Evolutionary conservation across 2,113 vertebrate species (phyloP).

Genomic region (Muscicapa adusta): DNA sequence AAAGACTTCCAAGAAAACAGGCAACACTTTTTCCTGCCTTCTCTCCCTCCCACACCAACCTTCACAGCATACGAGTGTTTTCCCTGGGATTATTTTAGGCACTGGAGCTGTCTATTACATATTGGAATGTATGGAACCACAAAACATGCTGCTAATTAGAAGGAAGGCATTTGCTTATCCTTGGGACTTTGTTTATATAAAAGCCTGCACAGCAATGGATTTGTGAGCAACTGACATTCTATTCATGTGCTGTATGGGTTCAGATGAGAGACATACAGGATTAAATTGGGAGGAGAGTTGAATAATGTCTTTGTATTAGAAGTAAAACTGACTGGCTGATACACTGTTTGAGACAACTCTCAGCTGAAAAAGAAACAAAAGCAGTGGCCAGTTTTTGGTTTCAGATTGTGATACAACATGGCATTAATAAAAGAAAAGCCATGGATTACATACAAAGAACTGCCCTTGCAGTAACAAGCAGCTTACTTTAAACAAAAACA

Average conservation of each 20-base stretch:
- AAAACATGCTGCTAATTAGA: slow-evolving; percentile 44
- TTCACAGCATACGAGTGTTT: background rate
- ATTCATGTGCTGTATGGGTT: background rate
- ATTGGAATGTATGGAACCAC: slow-evolving; percentile 35
- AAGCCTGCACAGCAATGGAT: background rate
- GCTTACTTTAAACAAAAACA: background rate
- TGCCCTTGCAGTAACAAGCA: background rate
- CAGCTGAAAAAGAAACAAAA: background rate
- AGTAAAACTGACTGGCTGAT: background rate
- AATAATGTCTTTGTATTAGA: background rate
- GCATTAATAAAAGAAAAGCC: background rate
- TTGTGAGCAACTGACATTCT: slow-evolving; percentile 11
- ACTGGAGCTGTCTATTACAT: background rate
- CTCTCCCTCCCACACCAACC: background rate
- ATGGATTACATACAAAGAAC: background rate
- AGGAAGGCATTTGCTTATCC: slow-evolving; percentile 34
- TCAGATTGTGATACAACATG: background rate
- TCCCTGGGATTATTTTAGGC: slow-evolving; percentile 31
- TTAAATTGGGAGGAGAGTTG: background rate
- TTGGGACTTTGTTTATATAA: slow-evolving; percentile 15
- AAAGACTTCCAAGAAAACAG: slow-evolving; percentile 52
- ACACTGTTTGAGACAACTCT: background rate
- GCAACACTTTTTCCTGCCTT: slow-evolving; percentile 17
- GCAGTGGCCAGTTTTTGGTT: background rate
- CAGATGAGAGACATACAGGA: background rate